Conservation (phyloP, 2,888 invertebrate genomes). For the Tipula confusa region DNA sequence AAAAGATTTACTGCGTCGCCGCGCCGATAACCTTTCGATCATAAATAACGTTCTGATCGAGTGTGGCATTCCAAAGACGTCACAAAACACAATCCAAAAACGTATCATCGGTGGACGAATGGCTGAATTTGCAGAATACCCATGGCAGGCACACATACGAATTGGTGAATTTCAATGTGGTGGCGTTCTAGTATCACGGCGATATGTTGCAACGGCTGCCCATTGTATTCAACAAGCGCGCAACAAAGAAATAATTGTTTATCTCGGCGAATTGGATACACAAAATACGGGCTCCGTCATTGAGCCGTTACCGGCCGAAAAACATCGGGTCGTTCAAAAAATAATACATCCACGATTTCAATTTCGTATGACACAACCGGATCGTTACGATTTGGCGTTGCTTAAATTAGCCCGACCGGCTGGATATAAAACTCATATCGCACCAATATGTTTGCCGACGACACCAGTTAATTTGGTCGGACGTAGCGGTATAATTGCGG, state of each 20-base stretch:
- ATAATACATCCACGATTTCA: conserved; percentile 76
- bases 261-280: conserved; percentile 76
- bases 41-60: conserved; percentile 51
- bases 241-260: conserved; percentile 68
- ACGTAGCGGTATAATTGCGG: conserved; percentile 65
- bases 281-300: conserved; percentile 60
- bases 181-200: conserved; percentile 71
- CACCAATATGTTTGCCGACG: conserved; percentile 74
- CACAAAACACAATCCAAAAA: conserved; percentile 58
- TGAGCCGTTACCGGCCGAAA: conserved; percentile 62
- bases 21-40: conserved; percentile 43
- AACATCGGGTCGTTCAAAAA: conserved; percentile 65
- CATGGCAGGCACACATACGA: conserved; percentile 82
- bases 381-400: conserved; percentile 74
- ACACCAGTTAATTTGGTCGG: conserved; percentile 51
- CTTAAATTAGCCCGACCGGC: conserved; percentile 67
- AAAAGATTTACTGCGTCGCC: conserved; percentile 44
- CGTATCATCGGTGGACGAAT: conserved; percentile 77
- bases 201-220: conserved; percentile 74
- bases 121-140: conserved; percentile 69
- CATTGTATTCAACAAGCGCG: conserved; percentile 77
- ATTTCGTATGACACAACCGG: conserved; percentile 77
- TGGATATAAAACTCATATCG: conserved; percentile 58
- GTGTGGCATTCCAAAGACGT: conserved; percentile 63
- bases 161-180: conserved; percentile 80